Evolutionary conservation across 2,113 vertebrate species (phyloP).

Genomic region (Irena cyanogastra): DNA sequence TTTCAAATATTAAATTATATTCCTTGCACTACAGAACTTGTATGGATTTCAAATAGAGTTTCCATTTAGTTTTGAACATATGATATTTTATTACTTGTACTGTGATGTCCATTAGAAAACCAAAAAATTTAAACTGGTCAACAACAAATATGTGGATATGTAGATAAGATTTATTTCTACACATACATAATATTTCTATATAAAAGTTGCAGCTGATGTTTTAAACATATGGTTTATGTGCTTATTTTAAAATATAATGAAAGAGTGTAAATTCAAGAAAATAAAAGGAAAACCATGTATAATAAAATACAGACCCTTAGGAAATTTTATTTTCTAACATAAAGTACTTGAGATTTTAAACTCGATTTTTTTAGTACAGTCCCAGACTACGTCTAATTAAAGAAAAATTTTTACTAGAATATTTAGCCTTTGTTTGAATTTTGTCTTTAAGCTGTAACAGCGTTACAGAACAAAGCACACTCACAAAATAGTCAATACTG

Average conservation of each 20-base stretch:
- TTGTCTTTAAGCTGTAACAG: background rate
- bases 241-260: background rate
- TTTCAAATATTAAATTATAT: background rate
- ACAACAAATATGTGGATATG: background rate
- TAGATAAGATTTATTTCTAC: background rate
- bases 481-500: rapidly evolving
- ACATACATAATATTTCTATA: background rate
- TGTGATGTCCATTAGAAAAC: background rate
- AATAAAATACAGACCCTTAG: background rate
- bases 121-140: background rate
- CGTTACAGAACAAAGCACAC: background rate
- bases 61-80: background rate
- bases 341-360: background rate
- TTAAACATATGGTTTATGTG: background rate
- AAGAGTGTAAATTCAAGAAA: background rate
- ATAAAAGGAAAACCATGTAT: background rate
- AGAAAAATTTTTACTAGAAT: background rate
- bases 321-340: background rate
- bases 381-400: background rate
- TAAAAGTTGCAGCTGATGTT: background rate
- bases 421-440: background rate
- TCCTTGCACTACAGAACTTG: background rate
- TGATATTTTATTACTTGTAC: background rate
- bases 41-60: background rate
- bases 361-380: background rate